Base-by-base conservation (phyloP, 2,797 vertebrate species). In the Rhodeus uyekii region DNA sequence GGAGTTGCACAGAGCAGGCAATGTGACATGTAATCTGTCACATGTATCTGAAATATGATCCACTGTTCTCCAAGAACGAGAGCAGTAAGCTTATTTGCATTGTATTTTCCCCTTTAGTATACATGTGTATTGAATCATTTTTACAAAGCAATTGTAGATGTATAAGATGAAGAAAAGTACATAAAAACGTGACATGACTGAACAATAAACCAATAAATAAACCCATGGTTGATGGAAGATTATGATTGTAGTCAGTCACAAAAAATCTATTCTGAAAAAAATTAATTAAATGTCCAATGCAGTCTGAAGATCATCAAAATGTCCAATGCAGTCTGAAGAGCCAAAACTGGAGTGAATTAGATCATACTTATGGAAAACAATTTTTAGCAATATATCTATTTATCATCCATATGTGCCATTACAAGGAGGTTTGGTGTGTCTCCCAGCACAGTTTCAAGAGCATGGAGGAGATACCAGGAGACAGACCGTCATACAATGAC, bases 61-160 rank as follows among this genome's bases (percentile, higher is more conserved):
- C n/a, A 60, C 24, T 58, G 16, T 50, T 61, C 3, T 42, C n/a
- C 44, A 53, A 53, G 44, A 64, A 64, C 18, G 12, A 14, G 32
- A 39, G 44, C 50, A 80, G 67, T 39, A 19, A 29, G 39, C 14
- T 42, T 69, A 69, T 79, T 44, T 60, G 19, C 67, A 61, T 71
- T 22, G 27, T 60, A 22, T 4, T 36, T 65, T 27, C 48, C 5
- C 19, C 8, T 48, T 19, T 0, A 22, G 12, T 13, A 48, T 50
- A 16, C 4, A 24, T 36, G 6, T 22, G 50, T 12, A 27, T 58
- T 58, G 16, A 18, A 19, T 75, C 18, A 7, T 75, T 16, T 60
- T 27, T 34, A 36, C 58, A 46, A 77, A 77, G 29, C 60, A 64
- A 48, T 24, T 50, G 60, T 38, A 61, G 38, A 44, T 76, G 53